Evolutionary conservation across 2,797 vertebrate species (phyloP), one percentile per base, ranked within the genome.

Genomic region (Linurgus olivaceus): DNA sequence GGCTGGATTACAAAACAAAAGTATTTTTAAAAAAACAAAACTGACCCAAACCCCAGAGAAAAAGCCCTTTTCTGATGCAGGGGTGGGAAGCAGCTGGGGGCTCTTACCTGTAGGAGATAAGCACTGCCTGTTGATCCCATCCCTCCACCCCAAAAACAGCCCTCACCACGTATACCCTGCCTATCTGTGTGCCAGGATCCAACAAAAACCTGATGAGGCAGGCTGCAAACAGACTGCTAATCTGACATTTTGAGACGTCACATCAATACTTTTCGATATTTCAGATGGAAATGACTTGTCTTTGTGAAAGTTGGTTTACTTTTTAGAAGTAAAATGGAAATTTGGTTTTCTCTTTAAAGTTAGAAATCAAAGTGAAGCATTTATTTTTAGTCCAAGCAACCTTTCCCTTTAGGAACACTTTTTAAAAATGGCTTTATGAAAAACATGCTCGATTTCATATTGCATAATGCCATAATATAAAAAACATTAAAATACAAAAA

Each of bases 211-310:
- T 48, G 79, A 44, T 7, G 62, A 95, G 52, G 50, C 54, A 88
- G 42, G 47, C 76, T 88, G 54, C 35, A 88, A 94, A 74, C 89
- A 77, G 68, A 35, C 61, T 83, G 76, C 75, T 86, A 83, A 93
- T 88, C 87, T 88, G 91, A 58, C 7, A 7, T 90, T 93, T 93
- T 58, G 91, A 88, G 90, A 68, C 1, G 0, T 68, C 8, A 2
- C 76, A 88, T 94, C 91, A 90, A 88, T 88, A 88, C 68, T 93
- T 95, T 77, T 91, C 68, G n/a, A 83, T 83, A 83, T 94, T 94
- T 90, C 76, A 65, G 70, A 44, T 68, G 78, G 89, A 88, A 96
- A 80, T 58, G n/a, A 68, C 68, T 94, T 48, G 54, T 61, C 86
- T 90, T 80, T 83, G 70, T 74, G 65, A 68, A 88, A 90, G 66